Percentiles rank a stretch among this genome's conserved stretches.
Conservation (phyloP, 2,888 invertebrate genomes). For the Ectemnius cavifrons region DNA sequence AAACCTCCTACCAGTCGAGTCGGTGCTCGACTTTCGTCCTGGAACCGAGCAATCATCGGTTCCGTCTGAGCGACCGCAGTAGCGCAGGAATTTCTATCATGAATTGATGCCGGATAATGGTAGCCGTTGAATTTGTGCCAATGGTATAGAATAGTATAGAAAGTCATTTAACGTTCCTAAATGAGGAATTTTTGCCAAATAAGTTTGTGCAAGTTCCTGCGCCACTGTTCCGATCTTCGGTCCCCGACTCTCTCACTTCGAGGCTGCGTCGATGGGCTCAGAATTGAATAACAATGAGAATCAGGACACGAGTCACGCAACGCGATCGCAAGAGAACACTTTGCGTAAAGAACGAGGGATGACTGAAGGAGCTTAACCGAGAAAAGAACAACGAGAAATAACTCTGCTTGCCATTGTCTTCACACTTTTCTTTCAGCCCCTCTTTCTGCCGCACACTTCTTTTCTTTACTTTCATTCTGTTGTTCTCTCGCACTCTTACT, state of each 20-base stretch:
- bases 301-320: constrained; percentile 62
- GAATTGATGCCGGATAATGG: too few species aligned
- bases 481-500: constrained; percentile 28
- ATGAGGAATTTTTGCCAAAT: neutral
- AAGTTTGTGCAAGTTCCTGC: constrained; percentile 68
- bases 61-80: too few species aligned
- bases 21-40: too few species aligned
- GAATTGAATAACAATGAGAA: constrained; percentile 48
- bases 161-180: too few species aligned
- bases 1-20: too few species aligned
- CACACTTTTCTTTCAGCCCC: constrained; percentile 59
- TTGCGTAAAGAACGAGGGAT: constrained; percentile 61
- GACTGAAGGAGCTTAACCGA: constrained; percentile 68
- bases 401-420: constrained; percentile 74
- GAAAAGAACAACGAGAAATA: constrained; percentile 64
- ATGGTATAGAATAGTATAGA: too few species aligned
- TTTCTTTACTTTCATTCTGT: constrained; percentile 28
- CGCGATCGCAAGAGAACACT: constrained; percentile 56
- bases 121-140: too few species aligned
- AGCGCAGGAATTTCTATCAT: constrained; percentile 28
- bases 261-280: constrained; percentile 70
- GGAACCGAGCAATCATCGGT: too few species aligned
- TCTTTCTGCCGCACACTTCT: constrained; percentile 29
- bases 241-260: constrained; percentile 76
- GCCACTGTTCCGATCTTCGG: constrained; percentile 76